Conservation (phyloP, 2,113 vertebrate species). For the Syrmaticus mikado region DNA sequence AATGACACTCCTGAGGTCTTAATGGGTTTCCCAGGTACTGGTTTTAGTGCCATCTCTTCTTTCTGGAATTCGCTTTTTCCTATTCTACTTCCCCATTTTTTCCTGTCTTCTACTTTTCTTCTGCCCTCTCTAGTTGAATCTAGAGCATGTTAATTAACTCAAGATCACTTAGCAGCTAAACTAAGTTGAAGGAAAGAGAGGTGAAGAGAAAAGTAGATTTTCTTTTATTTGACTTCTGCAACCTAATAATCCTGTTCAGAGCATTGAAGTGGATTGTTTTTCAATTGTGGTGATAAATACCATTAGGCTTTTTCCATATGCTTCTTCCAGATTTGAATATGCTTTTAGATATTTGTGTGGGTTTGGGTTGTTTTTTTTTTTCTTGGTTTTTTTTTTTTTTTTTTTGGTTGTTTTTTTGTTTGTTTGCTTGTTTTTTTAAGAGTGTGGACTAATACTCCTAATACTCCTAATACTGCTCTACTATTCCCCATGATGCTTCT, state of each 20-base stretch:
- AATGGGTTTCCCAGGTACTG: conserved; percentile 47
- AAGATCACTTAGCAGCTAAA: not conserved
- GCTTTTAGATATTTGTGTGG: not conserved
- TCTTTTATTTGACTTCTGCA: not conserved
- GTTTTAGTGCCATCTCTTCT: conserved; percentile 35
- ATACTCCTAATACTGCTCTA: not conserved
- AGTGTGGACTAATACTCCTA: not conserved
- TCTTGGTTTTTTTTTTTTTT: too few species aligned
- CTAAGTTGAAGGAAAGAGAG: not conserved
- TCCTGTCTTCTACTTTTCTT: not conserved
- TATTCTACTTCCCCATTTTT: not conserved
- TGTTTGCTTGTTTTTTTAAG: not conserved
- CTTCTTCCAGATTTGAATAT: not conserved
- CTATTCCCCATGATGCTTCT: not conserved
- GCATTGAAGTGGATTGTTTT: not conserved
- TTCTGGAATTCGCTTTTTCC: not conserved
- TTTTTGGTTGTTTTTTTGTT: too few species aligned
- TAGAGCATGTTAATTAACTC: not conserved
- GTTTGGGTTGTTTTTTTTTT: not conserved
- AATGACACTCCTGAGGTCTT: conserved; percentile 26
- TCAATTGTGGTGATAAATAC: not conserved
- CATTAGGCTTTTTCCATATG: not conserved
- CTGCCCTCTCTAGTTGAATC: not conserved
- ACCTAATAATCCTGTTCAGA: not conserved
- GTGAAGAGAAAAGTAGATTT: not conserved